Base-by-base conservation (phyloP, 2,797 vertebrate genomes). In the Furcifer pardalis region DNA sequence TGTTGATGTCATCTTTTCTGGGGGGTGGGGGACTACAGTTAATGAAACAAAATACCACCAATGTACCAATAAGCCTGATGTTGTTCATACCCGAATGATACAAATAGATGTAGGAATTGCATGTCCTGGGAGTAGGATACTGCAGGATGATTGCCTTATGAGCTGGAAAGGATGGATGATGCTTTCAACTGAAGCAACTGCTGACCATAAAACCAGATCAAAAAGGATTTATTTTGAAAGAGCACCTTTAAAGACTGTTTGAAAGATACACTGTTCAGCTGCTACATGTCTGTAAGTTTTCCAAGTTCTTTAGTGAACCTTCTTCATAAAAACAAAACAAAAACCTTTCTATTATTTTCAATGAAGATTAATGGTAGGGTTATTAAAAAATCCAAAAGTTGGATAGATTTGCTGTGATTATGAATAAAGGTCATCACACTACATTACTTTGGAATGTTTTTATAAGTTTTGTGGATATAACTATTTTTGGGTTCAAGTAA, bases 241-340 rank as follows among this genome's bases (percentile, higher is more conserved):
- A 92, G 91, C 81, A 94, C 92, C 93, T 93, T 93, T 94, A 93
- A 94, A 93, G 90, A 88, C 86, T 68, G 84, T 92, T 93, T 94
- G 93, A 88, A 92, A 94, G 92, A 93, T 95, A 95, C 91, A 87
- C 90, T 91, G 85, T 94, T 95, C 93, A 92, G 93, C 93, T 95
- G 93, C 90, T 93, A 91, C 92, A 89, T 80, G 63, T 91, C 92
- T 90, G 79, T 90, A 95, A 88, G 86, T 91, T 91, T 94, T 95
- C 92, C 93, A 93, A 93, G 90, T 91, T 89, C 82, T 91, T 87
- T 88, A 79, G 84, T 90, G 86, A 91, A 89, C 89, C 94, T 95
- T 91, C 89, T 92, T 94, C 91, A 85, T 91, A 91, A 94, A 93
- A 93, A 91, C 52, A 56, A 56, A 13, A 56, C 17, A 56, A 56